Evolutionary conservation across 2,113 vertebrate genomes (phyloP).

Genomic region (Ptyas mucosa): DNA sequence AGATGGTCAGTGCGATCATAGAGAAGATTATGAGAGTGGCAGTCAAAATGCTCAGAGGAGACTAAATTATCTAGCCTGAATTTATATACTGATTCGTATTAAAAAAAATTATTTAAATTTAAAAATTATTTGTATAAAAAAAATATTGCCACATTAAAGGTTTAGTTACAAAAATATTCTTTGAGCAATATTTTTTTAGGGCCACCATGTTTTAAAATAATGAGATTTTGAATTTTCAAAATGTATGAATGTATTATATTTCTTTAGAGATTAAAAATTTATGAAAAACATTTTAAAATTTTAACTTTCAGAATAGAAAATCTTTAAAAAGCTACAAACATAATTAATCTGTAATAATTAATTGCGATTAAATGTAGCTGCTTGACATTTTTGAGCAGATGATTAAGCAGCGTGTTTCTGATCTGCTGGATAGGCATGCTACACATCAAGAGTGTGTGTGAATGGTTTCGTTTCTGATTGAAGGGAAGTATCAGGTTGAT

Average conservation of each 20-base stretch:
- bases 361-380: background rate
- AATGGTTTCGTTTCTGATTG: background rate
- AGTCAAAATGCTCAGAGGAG: background rate
- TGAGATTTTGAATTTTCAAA: background rate
- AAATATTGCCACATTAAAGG: conserved; percentile 19
- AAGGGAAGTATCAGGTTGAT: background rate
- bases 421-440: background rate
- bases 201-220: background rate
- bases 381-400: background rate
- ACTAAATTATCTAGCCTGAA: background rate
- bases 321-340: conserved; percentile 2
- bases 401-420: too few relatives aligned
- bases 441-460: background rate
- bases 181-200: background rate
- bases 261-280: background rate
- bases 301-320: background rate
- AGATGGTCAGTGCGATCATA: too few relatives aligned
- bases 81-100: conserved; percentile 8
- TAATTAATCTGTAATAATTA: conserved; percentile 1
- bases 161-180: background rate
- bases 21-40: background rate
- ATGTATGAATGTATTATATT: background rate
- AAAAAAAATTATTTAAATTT: too few relatives aligned
- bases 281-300: background rate
- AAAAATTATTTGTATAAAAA: too few relatives aligned